phyloP scores from a whole-genome alignment of 2,888 invertebrate species.

The Parnassius smintheus region DNA sequence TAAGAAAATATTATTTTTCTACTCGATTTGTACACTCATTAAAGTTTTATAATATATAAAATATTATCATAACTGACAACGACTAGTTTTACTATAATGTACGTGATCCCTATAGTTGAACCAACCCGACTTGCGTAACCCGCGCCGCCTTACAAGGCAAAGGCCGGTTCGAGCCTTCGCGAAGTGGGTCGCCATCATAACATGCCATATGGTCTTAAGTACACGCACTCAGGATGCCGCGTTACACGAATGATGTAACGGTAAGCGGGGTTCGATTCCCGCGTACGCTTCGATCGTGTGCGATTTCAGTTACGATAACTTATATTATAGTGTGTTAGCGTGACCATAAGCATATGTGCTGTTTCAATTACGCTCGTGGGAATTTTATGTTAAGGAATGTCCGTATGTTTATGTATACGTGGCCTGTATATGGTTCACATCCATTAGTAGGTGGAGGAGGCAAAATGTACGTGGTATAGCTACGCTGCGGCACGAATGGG shows the following conservation, averaged over 20 bases:
- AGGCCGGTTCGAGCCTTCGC: slow-evolving; percentile 67
- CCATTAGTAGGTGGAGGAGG: too few relatives aligned
- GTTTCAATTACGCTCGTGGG: background rate
- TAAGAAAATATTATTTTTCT: too few relatives aligned
- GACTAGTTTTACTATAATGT: background rate
- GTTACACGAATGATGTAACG: slow-evolving; percentile 13
- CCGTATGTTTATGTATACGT: background rate
- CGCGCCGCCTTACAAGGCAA: slow-evolving; percentile 65
- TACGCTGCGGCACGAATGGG: too few relatives aligned
- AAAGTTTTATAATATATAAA: too few relatives aligned
- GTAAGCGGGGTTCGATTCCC: slow-evolving; percentile 15
- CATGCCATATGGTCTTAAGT: slow-evolving; percentile 64
- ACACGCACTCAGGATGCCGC: slow-evolving; percentile 37
- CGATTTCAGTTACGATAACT: slow-evolving; percentile 8
- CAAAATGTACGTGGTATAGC: too few relatives aligned
- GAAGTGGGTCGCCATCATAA: slow-evolving; percentile 68
- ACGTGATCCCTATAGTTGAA: background rate
- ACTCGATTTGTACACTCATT: too few relatives aligned
- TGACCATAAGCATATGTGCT: background rate
- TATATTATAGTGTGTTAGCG: slow-evolving; percentile 1
- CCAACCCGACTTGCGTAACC: slow-evolving; percentile 58
- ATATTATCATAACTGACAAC: background rate
- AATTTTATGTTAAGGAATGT: background rate
- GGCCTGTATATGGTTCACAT: background rate
- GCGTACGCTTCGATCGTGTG: background rate